A percentile compares a stretch with the other conserved stretches of the same genome.
These are phyloP conservation scores for Strix uralensis DNA, from an alignment of 2,113 vertebrate genomes.

Conservation along the genomic window DNA sequence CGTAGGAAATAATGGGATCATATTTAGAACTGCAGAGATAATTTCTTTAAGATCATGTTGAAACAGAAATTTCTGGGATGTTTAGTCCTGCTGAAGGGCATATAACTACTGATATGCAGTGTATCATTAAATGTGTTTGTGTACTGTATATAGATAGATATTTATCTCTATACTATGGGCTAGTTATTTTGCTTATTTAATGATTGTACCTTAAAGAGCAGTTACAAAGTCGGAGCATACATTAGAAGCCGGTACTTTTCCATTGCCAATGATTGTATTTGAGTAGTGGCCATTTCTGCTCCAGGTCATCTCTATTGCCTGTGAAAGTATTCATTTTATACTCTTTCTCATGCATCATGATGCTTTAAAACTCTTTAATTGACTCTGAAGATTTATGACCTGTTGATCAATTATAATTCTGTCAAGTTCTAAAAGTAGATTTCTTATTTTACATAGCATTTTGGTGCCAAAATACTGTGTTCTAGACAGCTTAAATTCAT, in stretches of 20 bases:
- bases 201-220: slow-evolving; percentile 69
- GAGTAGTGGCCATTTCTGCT: slow-evolving; percentile 29
- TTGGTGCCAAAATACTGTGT: background rate
- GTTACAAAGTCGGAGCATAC: slow-evolving; percentile 45
- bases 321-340: slow-evolving; percentile 9
- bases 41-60: slow-evolving; percentile 65
- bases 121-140: slow-evolving; percentile 39
- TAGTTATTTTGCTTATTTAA: slow-evolving; percentile 63
- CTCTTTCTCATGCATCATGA: background rate
- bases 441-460: background rate
- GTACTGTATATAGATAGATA: slow-evolving; percentile 65
- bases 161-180: slow-evolving; percentile 64
- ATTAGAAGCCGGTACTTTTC: slow-evolving; percentile 66
- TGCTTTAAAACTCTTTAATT: slow-evolving; percentile 34
- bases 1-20: slow-evolving; percentile 66
- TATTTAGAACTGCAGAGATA: slow-evolving; percentile 68
- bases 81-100: slow-evolving; percentile 65
- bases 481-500: background rate
- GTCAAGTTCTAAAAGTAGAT: background rate
- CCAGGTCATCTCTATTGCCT: background rate
- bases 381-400: slow-evolving; percentile 28
- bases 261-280: slow-evolving; percentile 32
- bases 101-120: background rate
- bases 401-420: slow-evolving; percentile 20
- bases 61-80: slow-evolving; percentile 30